Conservation (phyloP, 2,888 invertebrate genomes). For the Phengaris alcon region DNA sequence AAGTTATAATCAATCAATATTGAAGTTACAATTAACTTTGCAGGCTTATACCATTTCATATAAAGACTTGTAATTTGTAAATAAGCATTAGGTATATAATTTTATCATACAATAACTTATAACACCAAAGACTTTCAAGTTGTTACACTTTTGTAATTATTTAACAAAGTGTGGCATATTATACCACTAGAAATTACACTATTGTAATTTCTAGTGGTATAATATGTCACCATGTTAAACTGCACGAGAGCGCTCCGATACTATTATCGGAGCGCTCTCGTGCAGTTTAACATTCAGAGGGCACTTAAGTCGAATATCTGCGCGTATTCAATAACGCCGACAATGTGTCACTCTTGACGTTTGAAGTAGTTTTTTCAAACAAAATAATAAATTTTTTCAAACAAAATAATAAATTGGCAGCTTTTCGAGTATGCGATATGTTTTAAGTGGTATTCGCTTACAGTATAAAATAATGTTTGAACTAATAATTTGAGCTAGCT, state of each 20-base stretch:
- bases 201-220: too few relatives aligned
- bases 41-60: too few relatives aligned
- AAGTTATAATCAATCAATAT: too few relatives aligned
- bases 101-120: neutral
- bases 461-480: neutral
- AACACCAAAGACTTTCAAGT: slow-evolving; percentile 41
- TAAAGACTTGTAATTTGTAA: too few relatives aligned
- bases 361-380: slow-evolving; percentile 48
- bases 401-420: neutral
- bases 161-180: neutral
- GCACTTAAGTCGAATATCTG: slow-evolving; percentile 57
- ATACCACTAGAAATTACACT: neutral
- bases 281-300: slow-evolving; percentile 42
- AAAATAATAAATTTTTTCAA: slow-evolving; percentile 29
- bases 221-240: too few relatives aligned
- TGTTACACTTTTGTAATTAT: slow-evolving; percentile 8
- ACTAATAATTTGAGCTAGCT: too few relatives aligned
- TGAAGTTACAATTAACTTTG: too few relatives aligned
- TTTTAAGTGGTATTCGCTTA: slow-evolving; percentile 4
- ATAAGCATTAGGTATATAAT: too few relatives aligned
- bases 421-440: neutral
- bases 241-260: too few relatives aligned
- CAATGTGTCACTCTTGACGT: slow-evolving; percentile 66
- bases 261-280: neutral
- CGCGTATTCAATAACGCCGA: slow-evolving; percentile 71